Evolutionary conservation across 2,797 vertebrate species (phyloP).

Genomic region (Xerus rutilus): DNA sequence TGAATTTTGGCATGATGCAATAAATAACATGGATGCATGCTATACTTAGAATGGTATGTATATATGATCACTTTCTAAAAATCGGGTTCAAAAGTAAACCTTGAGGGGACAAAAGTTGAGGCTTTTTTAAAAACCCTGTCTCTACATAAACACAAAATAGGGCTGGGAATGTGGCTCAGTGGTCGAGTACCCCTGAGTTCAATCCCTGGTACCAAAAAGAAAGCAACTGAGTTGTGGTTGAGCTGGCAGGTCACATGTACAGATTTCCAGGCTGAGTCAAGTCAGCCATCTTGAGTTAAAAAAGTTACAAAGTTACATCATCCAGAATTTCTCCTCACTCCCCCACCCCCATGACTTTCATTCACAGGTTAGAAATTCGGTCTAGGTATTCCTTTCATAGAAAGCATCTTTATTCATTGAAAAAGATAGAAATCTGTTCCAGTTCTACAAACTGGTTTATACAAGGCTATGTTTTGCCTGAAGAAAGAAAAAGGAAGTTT

Average conservation of each 20-base stretch:
- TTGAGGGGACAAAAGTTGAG: constrained; percentile 32
- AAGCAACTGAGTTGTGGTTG: background rate
- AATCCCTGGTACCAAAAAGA: no score
- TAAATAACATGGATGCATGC: constrained; percentile 40
- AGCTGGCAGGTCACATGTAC: background rate
- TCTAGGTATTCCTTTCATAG: background rate
- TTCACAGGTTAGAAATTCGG: constrained; percentile 29
- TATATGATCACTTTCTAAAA: constrained; percentile 23
- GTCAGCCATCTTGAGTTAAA: background rate
- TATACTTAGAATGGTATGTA: constrained; percentile 12
- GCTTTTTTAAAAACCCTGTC: background rate
- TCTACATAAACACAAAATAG: no score
- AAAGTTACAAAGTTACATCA: background rate
- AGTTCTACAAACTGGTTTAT: background rate
- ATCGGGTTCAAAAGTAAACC: background rate
- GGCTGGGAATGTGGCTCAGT: no score
- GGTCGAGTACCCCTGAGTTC: no score
- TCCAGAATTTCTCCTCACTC: background rate
- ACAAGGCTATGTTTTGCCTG: background rate
- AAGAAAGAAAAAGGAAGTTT: background rate
- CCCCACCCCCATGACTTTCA: background rate
- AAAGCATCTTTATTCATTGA: background rate
- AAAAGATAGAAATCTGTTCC: background rate
- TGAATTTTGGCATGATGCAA: background rate
- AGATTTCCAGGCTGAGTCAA: background rate